Percentiles rank a stretch among this genome's conserved stretches.
Evolutionary conservation across 2,797 vertebrate genomes (phyloP).

Genomic region (Poeciliopsis paucimaculata): DNA sequence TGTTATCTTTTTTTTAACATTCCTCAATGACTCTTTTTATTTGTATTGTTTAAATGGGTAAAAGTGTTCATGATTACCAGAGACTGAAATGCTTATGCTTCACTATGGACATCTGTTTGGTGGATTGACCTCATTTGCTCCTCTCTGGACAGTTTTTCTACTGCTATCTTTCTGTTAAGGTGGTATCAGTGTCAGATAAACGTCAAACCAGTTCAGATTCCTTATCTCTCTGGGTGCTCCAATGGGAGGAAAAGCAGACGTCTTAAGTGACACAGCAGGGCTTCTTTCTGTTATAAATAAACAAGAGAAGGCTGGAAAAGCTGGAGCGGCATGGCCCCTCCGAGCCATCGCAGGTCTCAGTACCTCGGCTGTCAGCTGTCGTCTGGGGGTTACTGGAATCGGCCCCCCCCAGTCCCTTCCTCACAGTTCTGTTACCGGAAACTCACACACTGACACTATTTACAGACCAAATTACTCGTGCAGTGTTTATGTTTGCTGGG

Average conservation of each 20-base stretch:
- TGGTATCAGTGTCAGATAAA: slow-evolving; percentile 28
- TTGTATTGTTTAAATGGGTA: neutral
- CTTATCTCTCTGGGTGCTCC: slow-evolving; percentile 28
- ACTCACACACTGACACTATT: slow-evolving; percentile 58
- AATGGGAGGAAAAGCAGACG: slow-evolving; percentile 53
- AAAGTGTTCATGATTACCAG: neutral
- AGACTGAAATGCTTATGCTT: neutral
- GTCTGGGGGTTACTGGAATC: slow-evolving; percentile 77
- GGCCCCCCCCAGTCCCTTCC: slow-evolving; percentile 35
- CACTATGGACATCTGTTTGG: neutral
- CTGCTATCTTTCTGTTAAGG: slow-evolving; percentile 14
- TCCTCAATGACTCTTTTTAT: neutral
- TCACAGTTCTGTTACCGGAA: slow-evolving; percentile 74
- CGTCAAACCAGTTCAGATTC: slow-evolving; percentile 23
- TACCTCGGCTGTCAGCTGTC: slow-evolving; percentile 79
- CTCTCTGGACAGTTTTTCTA: neutral
- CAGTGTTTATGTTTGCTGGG: slow-evolving; percentile 56
- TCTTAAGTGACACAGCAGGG: slow-evolving; percentile 66
- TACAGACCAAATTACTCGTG: slow-evolving; percentile 42
- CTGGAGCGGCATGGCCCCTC: slow-evolving; percentile 45
- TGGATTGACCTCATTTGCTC: neutral
- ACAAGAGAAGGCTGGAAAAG: slow-evolving; percentile 37
- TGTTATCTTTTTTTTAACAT: neutral
- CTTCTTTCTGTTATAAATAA: slow-evolving; percentile 79
- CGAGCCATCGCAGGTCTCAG: slow-evolving; percentile 53